These are phyloP conservation scores for Chironomus striatipennis DNA, from an alignment of 1,140 invertebrate genomes.

Conservation along the genomic window DNA sequence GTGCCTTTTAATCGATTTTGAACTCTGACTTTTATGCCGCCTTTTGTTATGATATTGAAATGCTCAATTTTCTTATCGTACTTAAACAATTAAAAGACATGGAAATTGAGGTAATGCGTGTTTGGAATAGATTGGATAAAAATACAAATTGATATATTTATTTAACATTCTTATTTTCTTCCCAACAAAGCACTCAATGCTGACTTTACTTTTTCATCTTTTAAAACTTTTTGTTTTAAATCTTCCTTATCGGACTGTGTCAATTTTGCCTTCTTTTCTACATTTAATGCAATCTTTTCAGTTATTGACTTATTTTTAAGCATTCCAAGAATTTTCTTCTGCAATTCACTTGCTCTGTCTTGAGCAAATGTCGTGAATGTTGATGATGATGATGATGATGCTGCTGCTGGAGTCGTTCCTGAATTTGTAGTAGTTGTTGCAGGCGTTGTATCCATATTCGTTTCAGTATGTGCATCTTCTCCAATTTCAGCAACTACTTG, in stretches of 20 bases:
- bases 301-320: constrained; percentile 52
- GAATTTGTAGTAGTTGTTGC: background rate
- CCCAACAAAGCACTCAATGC: background rate
- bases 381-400: constrained; percentile 29
- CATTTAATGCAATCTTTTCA: constrained; percentile 20
- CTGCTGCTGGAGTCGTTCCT: no score
- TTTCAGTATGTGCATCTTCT: constrained; percentile 42
- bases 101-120: no score
- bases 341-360: constrained; percentile 52
- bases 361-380: constrained; percentile 48
- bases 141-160: no score
- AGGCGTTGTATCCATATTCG: background rate
- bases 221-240: background rate
- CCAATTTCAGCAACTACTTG: constrained; percentile 63
- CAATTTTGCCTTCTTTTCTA: background rate
- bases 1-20: background rate
- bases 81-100: no score
- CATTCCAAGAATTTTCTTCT: constrained; percentile 77
- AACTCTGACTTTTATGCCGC: no score
- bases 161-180: no score
- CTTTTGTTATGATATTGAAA: no score
- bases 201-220: background rate
- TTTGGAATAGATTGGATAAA: no score
- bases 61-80: no score
- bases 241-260: background rate